A percentile compares a stretch with the other conserved stretches of the same genome.
Evolutionary conservation across 2,797 vertebrate genomes (phyloP).

Genomic region (Myripristis jacobus): DNA sequence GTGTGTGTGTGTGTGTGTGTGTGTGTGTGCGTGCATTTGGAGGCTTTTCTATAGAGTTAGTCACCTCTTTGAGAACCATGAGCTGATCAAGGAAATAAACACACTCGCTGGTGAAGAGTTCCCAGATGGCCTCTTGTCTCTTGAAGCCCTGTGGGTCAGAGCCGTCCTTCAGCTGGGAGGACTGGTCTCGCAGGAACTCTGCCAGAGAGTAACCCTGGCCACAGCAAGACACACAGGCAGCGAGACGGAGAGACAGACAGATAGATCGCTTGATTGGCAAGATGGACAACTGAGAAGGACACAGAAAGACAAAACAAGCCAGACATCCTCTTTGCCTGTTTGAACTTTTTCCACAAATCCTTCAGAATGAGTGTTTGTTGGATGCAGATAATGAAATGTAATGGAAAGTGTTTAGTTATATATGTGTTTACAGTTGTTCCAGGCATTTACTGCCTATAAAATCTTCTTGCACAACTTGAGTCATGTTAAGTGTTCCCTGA

Average conservation of each 20-base stretch:
- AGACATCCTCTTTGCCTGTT: neutral
- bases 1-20: conserved; percentile 25
- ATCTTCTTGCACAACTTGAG: conserved; percentile 51
- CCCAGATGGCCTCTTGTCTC: conserved; percentile 90
- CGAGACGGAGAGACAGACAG: neutral
- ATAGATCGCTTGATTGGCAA: neutral
- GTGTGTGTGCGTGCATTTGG: conserved; percentile 18
- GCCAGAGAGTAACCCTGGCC: conserved; percentile 86
- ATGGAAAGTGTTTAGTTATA: conserved; percentile 46
- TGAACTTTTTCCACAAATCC: too few relatives aligned
- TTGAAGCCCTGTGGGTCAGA: conserved; percentile 73
- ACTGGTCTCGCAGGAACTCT: conserved; percentile 84
- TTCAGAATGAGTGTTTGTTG: too few relatives aligned
- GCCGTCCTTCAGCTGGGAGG: conserved; percentile 67
- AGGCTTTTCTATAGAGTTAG: conserved; percentile 17
- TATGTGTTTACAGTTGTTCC: conserved; percentile 3
- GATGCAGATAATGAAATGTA: neutral
- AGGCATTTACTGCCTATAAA: conserved; percentile 49
- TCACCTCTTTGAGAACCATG: conserved; percentile 93
- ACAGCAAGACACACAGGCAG: neutral
- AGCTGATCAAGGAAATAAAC: conserved; percentile 95
- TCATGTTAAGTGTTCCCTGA: neutral
- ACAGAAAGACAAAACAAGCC: neutral
- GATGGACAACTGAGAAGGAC: neutral
- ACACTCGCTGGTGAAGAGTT: conserved; percentile 93